Conservation (phyloP, 2,113 vertebrate species). For the Chrysemys picta region DNA sequence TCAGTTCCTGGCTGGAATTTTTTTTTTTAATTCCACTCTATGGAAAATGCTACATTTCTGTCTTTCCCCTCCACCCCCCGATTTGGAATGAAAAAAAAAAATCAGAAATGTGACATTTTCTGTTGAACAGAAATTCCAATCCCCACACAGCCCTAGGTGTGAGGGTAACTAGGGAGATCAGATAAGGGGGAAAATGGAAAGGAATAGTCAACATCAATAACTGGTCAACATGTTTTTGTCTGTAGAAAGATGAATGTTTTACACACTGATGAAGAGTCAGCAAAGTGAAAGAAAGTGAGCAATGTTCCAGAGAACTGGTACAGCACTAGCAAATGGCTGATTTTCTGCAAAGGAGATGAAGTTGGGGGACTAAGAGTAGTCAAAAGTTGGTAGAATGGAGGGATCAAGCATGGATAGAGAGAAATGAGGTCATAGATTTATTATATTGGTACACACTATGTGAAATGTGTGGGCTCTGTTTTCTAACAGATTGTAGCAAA, state of each 20-base stretch:
- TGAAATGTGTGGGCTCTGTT: background rate
- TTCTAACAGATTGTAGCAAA: background rate
- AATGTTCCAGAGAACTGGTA: background rate
- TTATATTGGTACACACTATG: background rate
- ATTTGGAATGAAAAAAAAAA: background rate
- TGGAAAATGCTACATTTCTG: background rate
- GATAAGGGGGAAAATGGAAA: background rate
- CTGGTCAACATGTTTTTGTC: accelerated
- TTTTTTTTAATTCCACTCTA: background rate
- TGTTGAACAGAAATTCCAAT: background rate
- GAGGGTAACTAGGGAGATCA: background rate
- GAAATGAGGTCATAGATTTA: background rate
- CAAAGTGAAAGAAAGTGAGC: background rate
- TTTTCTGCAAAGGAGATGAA: background rate
- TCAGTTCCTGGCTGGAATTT: background rate
- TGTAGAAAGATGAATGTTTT: background rate
- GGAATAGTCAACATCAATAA: background rate
- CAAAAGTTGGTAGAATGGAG: background rate
- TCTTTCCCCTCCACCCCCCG: too few relatives aligned
- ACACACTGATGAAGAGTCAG: background rate
- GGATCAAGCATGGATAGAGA: background rate
- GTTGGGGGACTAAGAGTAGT: background rate
- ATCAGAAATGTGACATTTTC: background rate
- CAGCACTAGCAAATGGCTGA: background rate
- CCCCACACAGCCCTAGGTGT: background rate